Conservation (phyloP, 30 jellyfish, hydroid and myxozoan genomes). For the Aurelia aurita region DNA sequence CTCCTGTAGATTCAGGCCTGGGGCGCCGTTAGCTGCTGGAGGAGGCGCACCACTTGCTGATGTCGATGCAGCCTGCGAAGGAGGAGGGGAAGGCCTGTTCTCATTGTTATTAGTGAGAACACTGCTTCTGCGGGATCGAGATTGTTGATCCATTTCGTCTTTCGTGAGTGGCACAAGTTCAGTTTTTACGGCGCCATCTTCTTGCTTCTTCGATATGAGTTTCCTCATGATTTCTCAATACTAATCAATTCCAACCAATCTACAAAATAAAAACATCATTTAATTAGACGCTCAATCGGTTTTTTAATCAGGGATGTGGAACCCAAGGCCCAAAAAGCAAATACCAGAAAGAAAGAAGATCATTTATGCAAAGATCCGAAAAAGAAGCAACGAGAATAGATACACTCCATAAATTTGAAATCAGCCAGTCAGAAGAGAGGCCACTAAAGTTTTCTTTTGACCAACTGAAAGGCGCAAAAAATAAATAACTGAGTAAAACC, state of each 20-base stretch:
- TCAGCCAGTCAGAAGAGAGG: too few relatives aligned
- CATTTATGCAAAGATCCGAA: too few relatives aligned
- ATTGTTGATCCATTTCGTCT: slow-evolving; percentile 24
- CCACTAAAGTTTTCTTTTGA: too few relatives aligned
- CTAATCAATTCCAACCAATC: not conserved
- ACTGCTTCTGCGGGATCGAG: slow-evolving; percentile 13
- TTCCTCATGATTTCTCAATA: slow-evolving; percentile 52
- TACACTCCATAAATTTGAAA: too few relatives aligned
- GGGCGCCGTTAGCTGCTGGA: slow-evolving; percentile 56
- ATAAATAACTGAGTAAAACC: too few relatives aligned
- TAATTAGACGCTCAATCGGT: too few relatives aligned
- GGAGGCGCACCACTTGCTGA: not conserved
- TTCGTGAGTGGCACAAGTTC: slow-evolving; percentile 64
- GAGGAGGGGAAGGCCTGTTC: not conserved
- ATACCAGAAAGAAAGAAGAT: too few relatives aligned
- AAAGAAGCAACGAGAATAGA: too few relatives aligned
- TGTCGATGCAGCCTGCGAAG: not conserved
- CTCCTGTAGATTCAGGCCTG: slow-evolving; percentile 71
- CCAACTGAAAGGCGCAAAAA: too few relatives aligned
- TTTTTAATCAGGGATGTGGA: too few relatives aligned
- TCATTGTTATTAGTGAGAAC: not conserved
- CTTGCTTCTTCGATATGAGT: slow-evolving; percentile 55
- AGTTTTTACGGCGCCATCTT: slow-evolving; percentile 69
- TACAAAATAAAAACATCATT: not conserved
- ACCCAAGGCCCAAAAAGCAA: too few relatives aligned